Percentiles rank a stretch among this genome's conserved stretches.
phyloP scores from a whole-genome alignment of 2,888 invertebrate genomes.

The Chymomyza caudatula region DNA sequence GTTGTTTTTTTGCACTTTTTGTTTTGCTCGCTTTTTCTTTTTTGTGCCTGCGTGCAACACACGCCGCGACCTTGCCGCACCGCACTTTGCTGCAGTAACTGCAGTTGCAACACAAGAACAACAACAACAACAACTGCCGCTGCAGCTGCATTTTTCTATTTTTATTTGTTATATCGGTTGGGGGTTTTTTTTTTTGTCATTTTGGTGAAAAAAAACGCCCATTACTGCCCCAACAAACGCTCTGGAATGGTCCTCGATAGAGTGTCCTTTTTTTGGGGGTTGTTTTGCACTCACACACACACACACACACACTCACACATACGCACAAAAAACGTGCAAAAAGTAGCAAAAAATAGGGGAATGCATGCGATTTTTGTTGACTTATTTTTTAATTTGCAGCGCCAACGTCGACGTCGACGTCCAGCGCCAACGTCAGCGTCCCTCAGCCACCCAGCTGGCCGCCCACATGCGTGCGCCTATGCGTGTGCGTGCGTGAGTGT shows the following conservation, averaged over 20 bases:
- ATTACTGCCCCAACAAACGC: conserved; percentile 54
- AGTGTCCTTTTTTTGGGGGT: conserved; percentile 53
- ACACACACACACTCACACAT: conserved; percentile 18
- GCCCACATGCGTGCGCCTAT: neutral
- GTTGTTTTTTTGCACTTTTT: conserved; percentile 51
- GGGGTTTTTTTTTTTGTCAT: conserved; percentile 17
- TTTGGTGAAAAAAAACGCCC: conserved; percentile 60
- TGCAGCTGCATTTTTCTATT: conserved; percentile 30
- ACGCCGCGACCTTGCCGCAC: conserved; percentile 64
- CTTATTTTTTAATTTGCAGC: conserved; percentile 56
- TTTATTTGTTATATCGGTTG: conserved; percentile 22
- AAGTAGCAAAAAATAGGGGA: conserved; percentile 68
- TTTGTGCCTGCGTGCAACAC: neutral
- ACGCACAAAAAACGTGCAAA: conserved; percentile 53
- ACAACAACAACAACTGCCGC: conserved; percentile 14
- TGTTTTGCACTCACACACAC: conserved; percentile 55
- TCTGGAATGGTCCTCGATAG: conserved; percentile 17
- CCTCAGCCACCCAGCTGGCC: neutral
- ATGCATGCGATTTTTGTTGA: conserved; percentile 60
- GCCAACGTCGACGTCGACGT: conserved; percentile 3
- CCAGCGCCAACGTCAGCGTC: conserved; percentile 8
- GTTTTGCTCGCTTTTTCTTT: conserved; percentile 10
- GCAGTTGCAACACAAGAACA: conserved; percentile 27
- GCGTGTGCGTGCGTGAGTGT: conserved; percentile 11
- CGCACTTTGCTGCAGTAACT: conserved; percentile 52